Percentiles rank a stretch among this genome's conserved stretches.
Conservation (phyloP, 2,113 vertebrate genomes). For the Charadrius vociferus region DNA sequence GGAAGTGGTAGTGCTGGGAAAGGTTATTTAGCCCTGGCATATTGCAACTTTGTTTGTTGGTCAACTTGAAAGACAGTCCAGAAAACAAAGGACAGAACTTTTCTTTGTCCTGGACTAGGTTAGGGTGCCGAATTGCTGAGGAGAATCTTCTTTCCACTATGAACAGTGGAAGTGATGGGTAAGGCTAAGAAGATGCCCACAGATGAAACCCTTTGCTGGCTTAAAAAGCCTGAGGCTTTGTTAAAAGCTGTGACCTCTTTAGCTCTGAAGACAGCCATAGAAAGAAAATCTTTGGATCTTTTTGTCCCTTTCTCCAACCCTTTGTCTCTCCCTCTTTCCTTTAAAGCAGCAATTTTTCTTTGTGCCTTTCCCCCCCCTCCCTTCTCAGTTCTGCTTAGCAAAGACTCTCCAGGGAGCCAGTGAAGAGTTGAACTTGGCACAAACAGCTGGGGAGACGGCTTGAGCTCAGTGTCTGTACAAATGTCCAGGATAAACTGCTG, state of each 20-base stretch:
- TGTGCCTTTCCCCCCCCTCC: background rate
- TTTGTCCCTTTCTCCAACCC: background rate
- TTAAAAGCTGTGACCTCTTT: background rate
- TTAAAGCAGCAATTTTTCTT: background rate
- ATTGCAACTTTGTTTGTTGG: background rate
- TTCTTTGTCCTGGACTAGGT: background rate
- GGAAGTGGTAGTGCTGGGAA: background rate
- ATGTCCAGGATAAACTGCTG: constrained; percentile 8
- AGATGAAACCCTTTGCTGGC: background rate
- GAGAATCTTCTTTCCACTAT: background rate
- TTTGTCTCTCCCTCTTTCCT: background rate
- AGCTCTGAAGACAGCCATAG: background rate
- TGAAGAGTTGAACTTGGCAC: background rate
- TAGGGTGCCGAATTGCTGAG: background rate
- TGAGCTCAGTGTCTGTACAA: background rate
- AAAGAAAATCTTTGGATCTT: background rate
- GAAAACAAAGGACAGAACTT: background rate
- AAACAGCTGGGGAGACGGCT: background rate
- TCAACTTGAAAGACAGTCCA: background rate
- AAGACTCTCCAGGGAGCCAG: background rate
- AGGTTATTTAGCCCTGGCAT: background rate
- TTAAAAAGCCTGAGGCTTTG: background rate
- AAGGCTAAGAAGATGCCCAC: background rate
- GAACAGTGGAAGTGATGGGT: background rate
- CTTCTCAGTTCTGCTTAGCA: background rate